These are phyloP conservation scores for Temnothorax unifasciatus DNA, from an alignment of 2,888 invertebrate species.

Conservation along the genomic window DNA sequence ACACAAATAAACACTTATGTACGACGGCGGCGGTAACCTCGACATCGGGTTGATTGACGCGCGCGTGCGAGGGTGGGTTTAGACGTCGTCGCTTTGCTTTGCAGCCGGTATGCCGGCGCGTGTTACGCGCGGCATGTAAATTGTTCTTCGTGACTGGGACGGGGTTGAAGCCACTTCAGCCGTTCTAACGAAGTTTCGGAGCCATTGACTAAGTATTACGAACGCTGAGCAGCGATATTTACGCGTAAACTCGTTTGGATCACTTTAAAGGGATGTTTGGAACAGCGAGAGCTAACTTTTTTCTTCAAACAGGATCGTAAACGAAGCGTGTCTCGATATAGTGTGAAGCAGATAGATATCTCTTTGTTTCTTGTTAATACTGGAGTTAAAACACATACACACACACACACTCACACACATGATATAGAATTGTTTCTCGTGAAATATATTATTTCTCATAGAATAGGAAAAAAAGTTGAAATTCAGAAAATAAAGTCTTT, in stretches of 20 bases:
- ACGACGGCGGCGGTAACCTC: conserved; percentile 34
- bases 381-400: not conserved
- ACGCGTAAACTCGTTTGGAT: conserved; percentile 3
- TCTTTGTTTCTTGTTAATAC: not conserved
- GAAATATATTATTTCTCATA: not conserved
- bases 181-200: conserved; percentile 76
- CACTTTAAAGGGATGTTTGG: conserved; percentile 15
- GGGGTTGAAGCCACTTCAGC: conserved; percentile 73
- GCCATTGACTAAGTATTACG: conserved; percentile 67
- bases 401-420: not conserved
- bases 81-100: conserved; percentile 67
- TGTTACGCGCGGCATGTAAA: conserved; percentile 76
- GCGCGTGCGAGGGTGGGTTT: conserved; percentile 65
- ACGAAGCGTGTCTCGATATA: not conserved
- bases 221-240: conserved; percentile 40
- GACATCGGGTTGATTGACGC: conserved; percentile 69
- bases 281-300: not conserved
- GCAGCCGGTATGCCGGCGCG: conserved; percentile 66
- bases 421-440: not conserved
- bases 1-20: conserved; percentile 52
- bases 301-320: not conserved
- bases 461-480: not conserved
- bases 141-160: conserved; percentile 80
- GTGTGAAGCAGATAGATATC: not conserved
- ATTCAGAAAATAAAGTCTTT: not conserved